A percentile compares a stretch with the other conserved stretches of the same genome.
phyloP scores from a whole-genome alignment of 2,113 vertebrate genomes.

The Nerophis lumbriciformis region DNA sequence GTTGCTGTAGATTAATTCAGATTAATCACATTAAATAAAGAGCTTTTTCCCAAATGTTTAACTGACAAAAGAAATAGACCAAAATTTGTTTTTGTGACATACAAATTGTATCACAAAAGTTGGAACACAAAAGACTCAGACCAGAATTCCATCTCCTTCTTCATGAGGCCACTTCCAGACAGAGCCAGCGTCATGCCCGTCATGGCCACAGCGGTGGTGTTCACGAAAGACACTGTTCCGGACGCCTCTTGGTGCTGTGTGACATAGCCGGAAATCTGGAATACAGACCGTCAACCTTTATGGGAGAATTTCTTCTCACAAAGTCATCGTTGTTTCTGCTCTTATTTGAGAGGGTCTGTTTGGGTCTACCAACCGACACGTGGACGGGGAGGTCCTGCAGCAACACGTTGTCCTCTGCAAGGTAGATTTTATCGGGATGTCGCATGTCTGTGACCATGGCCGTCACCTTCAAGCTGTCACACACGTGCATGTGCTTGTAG shows the following conservation, averaged over 20 bases:
- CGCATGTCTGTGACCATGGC: conserved; percentile 51
- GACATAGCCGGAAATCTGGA: conserved; percentile 6
- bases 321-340: no score
- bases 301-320: no score
- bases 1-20: no score
- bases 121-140: conserved; percentile 17
- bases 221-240: conserved; percentile 65
- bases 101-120: no score
- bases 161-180: conserved; percentile 71
- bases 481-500: conserved; percentile 51
- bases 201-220: conserved; percentile 60
- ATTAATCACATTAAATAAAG: no score
- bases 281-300: conserved; percentile 1
- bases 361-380: conserved; percentile 15
- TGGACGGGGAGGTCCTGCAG: conserved; percentile 59
- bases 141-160: not conserved
- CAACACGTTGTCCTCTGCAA: conserved; percentile 70
- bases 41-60: no score
- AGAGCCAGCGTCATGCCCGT: conserved; percentile 65
- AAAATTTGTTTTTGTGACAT: no score
- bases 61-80: no score
- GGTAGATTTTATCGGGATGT: conserved; percentile 23
- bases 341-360: no score
- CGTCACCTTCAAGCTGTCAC: conserved; percentile 73
- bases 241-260: conserved; percentile 25